These are phyloP conservation scores for Melieria picta DNA, from an alignment of 2,888 invertebrate species.

Conservation along the genomic window DNA sequence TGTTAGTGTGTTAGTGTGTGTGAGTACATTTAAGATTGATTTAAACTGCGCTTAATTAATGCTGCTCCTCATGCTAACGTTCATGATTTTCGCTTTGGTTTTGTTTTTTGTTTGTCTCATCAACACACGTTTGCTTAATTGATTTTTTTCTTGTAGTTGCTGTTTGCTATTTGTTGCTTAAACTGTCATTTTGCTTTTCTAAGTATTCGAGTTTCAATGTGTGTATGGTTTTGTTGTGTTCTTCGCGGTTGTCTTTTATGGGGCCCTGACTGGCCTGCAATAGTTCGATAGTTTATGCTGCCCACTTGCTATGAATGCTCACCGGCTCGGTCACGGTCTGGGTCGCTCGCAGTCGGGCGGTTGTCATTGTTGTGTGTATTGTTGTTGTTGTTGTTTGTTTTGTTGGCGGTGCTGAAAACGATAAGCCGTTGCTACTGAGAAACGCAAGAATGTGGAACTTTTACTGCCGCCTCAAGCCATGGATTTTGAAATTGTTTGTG, in stretches of 20 bases:
- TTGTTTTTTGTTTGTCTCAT: not conserved
- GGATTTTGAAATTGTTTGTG: too few relatives aligned
- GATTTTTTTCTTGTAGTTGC: not conserved
- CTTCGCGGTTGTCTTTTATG: not conserved
- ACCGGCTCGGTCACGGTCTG: too few relatives aligned
- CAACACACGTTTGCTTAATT: not conserved
- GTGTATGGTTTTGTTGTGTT: constrained; percentile 13
- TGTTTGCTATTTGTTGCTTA: constrained; percentile 5
- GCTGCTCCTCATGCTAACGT: constrained; percentile 10
- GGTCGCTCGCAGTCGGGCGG: too few relatives aligned
- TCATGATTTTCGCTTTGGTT: not conserved
- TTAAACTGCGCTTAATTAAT: not conserved
- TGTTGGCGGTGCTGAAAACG: too few relatives aligned
- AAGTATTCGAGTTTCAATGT: constrained; percentile 5
- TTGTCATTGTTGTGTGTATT: too few relatives aligned
- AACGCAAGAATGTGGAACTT: too few relatives aligned
- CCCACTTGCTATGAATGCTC: too few relatives aligned
- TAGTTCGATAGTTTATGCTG: too few relatives aligned
- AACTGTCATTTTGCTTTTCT: not conserved
- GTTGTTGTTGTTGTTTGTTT: too few relatives aligned
- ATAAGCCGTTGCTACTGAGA: too few relatives aligned
- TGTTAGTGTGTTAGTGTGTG: not conserved
- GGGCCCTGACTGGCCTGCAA: too few relatives aligned
- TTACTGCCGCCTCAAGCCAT: too few relatives aligned
- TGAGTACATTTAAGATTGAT: not conserved